Base-by-base conservation (phyloP, 2,113 vertebrate genomes). In the Helogale parvula region DNA sequence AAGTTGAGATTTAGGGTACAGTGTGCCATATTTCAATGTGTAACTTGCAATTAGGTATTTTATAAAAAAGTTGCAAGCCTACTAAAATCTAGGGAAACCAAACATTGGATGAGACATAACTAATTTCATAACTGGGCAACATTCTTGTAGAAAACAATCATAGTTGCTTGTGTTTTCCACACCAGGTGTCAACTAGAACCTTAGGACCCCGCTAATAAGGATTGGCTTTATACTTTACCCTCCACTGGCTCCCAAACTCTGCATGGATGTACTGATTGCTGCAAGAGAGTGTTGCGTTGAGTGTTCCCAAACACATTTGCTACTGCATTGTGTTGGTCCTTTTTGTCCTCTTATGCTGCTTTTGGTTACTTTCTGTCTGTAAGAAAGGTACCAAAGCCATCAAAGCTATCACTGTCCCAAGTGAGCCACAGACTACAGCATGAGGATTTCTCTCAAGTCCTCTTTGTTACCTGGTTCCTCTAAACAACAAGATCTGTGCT, bases 71-170 rank as follows among this genome's bases (percentile, higher is more conserved):
- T 2, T 69, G 0, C 50, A 92, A 92, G 12, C 10, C 69, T 89
- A 66, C 47, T 92, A 68, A 76, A 91, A 85, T 35, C 82, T 69
- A 88, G 47, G 17, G 23, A 88, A 92, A 96, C 66, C 94, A 94
- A 90, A 72, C 12, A 74, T 27, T 47, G 54, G 69, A 38, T 65
- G 68, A 97, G 71, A 95, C 14, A 21, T 92, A 90, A 63, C 5
- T 85, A 77, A 31, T 29, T 50, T 90, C 35, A 47, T 91, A 85
- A 77, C 25, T 0, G 0, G 41, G 29, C 50, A 77, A 71, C 12
- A 71, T 92, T 57, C 35, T n/a, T 66, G 23, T 47, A 38, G 50
- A 87, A 50, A 65, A 88, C 17, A 77, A 77, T 35, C 10, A 27
- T 47, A 57, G 33, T 88, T 85, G n/a, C 50, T 84, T 92, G 31